Evolutionary conservation across 2,113 vertebrate species (phyloP), one percentile per base, ranked within the genome.

Genomic region (Amphiprion percula): DNA sequence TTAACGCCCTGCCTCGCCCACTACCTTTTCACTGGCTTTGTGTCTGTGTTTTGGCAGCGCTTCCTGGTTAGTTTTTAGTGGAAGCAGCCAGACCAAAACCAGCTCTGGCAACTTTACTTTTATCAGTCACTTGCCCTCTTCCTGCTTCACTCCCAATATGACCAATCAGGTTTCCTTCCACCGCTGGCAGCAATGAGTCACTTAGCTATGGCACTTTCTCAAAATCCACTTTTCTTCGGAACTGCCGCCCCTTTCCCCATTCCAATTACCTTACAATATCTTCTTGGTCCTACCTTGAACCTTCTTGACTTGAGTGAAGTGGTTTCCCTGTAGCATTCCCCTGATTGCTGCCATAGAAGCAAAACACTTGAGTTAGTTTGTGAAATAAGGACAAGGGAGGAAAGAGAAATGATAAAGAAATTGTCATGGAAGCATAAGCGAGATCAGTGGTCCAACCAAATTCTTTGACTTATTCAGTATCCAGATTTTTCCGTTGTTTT

Each of bases 101-200:
- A 74, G 74, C 71, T 66, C 75, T 67, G 33, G 65, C 88, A 89
- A 90, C 88, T 93, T 81, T 44, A 82, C 76, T 88, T 95, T 94
- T 94, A 95, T 94, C 95, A 94, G 94, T 83, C 78, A 26, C 87
- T 92, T 87, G 50, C 83, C 77, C 84, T 90, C 89, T 95, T 95
- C 94, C 94, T 95, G 93, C 92, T 92, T 76, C 2, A 3, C 73
- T 89, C 74, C 82, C 83, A 81, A 53, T 64, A 80, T 67, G 56
- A 84, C 94, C 91, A 94, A 90, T 94, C 86, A 84, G 86, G 85
- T 91, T 95, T 94, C 91, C 90, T 92, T 90, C 84, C 79, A 91
- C 75, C 62, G 58, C 77, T 86, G 92, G 86, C 84, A 89, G 77
- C 61, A 85, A 70, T 93, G 91, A 94, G 87, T 94, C 90, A 94